Evolutionary conservation across 2,888 invertebrate genomes (phyloP).

Genomic region (Siphonodentalium dalli): DNA sequence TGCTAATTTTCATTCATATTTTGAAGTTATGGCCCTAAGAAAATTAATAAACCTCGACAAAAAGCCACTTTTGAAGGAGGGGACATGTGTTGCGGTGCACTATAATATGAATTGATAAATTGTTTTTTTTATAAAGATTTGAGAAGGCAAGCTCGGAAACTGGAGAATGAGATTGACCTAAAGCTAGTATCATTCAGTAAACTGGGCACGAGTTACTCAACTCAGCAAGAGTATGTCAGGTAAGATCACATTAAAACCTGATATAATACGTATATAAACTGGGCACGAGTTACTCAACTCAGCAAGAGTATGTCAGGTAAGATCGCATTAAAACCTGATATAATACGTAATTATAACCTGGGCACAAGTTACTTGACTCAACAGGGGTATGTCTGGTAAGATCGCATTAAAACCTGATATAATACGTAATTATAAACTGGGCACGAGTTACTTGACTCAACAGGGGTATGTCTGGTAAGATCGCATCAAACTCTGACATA

Average conservation of each 20-base stretch:
- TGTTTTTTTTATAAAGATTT: conserved; percentile 72
- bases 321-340: not conserved
- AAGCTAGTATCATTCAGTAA: conserved; percentile 96
- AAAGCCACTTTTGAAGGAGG: no score
- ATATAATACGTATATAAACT: no score
- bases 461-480: conserved; percentile 42
- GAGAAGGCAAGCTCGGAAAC: conserved; percentile 87
- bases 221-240: conserved; percentile 48
- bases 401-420: not conserved
- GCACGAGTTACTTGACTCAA: no score
- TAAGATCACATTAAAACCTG: conserved; percentile 5
- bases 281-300: no score
- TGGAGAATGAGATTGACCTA: conserved; percentile 96
- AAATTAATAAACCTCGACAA: no score
- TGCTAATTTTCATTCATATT: no score
- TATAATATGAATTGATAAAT: not conserved
- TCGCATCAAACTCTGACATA: not conserved
- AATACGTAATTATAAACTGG: no score
- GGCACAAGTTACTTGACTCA: no score
- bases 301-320: conserved; percentile 45
- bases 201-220: conserved; percentile 74
- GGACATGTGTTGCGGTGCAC: no score
- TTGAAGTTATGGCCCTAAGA: no score
- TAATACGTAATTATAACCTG: no score
- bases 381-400: conserved; percentile 42